Base-by-base conservation (phyloP, 1,140 invertebrate genomes). In the Batillaria attramentaria region DNA sequence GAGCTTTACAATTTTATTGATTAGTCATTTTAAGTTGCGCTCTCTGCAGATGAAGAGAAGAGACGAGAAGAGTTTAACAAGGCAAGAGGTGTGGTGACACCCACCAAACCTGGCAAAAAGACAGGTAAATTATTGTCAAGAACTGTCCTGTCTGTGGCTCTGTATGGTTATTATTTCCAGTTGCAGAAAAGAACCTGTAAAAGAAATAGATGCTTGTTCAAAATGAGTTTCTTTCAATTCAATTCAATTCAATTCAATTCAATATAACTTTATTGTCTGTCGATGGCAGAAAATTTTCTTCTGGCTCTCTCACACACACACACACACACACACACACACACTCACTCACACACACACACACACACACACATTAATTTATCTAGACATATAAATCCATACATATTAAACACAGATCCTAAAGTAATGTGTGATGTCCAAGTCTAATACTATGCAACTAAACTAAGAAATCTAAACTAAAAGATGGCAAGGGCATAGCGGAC, bases 21-120 rank as follows among this genome's bases (percentile, higher is more conserved):
- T 4, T 31, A 16, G 1, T n/a, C 6, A 62, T 10, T 31, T 16
- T 8, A 62, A 62, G 46, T 57, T 2, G 35, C 10, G 13, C 60
- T 35, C 8, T 35, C 13, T 57, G n/a, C 60, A 90, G 88, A 85
- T 88, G 89, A 90, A 84, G 88, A 90, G 81, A 86, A 87, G 70
- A 83, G 88, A 62, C 84, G 85, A 65, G 85, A 88, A 84, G 89
- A 89, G 68, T 90, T 90, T 78, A 86, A 87, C 66, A 89, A 87
- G 66, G 85, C 87, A n/a, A 84, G 87, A 83, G 86, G 87, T 24
- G 79, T 87, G 57, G 79, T 80, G 42, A 84, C 74, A 16, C 72
- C 83, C 46, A 87, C 86, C 74, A 87, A 87, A 80, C 84, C 80
- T 77, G 86, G 81, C 35, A 85, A 78, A 31, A 78, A 79, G 80